These are phyloP conservation scores for Anguilla anguilla DNA, from an alignment of 2,797 vertebrate species.

Conservation along the genomic window DNA sequence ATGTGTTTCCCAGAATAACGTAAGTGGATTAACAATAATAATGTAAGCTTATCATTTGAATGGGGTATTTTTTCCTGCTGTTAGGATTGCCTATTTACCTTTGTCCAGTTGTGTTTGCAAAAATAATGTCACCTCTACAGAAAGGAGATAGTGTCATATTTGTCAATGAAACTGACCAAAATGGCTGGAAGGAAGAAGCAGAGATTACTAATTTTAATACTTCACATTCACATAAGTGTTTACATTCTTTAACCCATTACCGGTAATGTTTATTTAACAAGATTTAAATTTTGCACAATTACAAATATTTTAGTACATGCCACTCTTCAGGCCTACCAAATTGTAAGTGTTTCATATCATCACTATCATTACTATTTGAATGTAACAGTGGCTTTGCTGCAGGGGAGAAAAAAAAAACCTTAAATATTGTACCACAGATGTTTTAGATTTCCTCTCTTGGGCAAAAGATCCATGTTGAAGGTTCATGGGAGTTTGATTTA, in stretches of 20 bases:
- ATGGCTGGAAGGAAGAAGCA: background rate
- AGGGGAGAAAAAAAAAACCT: background rate
- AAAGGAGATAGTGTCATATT: background rate
- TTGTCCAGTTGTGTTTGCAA: background rate
- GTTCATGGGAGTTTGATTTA: constrained; percentile 33
- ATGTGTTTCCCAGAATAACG: background rate
- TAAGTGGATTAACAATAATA: background rate
- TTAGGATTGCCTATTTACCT: background rate
- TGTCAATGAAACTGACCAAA: background rate
- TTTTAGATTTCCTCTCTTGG: constrained; percentile 42
- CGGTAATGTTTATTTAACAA: background rate
- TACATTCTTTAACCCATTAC: background rate
- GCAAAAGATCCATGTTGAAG: constrained; percentile 26
- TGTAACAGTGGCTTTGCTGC: background rate
- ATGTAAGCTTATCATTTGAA: background rate
- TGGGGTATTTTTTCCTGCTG: background rate
- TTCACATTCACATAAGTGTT: background rate
- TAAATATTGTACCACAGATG: constrained; percentile 40
- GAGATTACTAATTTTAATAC: background rate
- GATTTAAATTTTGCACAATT: background rate
- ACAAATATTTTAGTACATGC: background rate
- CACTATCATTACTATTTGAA: background rate
- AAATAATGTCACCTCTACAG: background rate
- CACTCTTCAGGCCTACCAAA: background rate
- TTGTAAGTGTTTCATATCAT: background rate